Conservation (phyloP, 2,888 invertebrate species). For the Taenaris catops region DNA sequence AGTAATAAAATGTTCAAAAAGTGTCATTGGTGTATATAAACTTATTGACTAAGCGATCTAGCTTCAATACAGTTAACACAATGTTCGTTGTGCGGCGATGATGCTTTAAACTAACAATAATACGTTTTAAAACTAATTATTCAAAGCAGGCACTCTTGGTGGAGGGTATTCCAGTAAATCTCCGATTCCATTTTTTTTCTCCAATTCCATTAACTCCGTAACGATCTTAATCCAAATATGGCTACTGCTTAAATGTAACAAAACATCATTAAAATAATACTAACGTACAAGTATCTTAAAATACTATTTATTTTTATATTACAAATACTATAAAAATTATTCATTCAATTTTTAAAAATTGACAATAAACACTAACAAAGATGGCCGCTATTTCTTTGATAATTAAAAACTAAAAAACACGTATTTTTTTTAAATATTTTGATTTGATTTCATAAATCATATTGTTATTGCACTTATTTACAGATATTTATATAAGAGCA, state of each 20-base stretch:
- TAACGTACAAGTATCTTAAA: conserved; percentile 10
- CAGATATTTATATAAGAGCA: too few species aligned
- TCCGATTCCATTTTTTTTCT: conserved; percentile 12
- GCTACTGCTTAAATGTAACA: conserved; percentile 16
- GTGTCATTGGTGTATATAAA: conserved; percentile 75
- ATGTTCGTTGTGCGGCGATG: conserved; percentile 48
- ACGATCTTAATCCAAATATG: conserved; percentile 17
- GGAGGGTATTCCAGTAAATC: conserved; percentile 26
- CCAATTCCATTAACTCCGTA: conserved; percentile 5
- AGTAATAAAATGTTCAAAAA: conserved; percentile 75
- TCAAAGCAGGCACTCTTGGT: conserved; percentile 61
- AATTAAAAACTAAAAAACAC: conserved; percentile 5
- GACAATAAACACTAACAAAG: conserved; percentile 12
- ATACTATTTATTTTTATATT: conserved; percentile 4
- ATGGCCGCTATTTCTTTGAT: conserved; percentile 21
- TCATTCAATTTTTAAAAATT: conserved; percentile 1
- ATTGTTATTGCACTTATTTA: conserved; percentile 7
- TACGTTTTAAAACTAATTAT: conserved; percentile 26
- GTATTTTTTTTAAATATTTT: background rate
- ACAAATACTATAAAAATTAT: conserved; percentile 5
- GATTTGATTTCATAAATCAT: background rate
- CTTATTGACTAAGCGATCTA: conserved; percentile 57
- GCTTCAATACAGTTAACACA: conserved; percentile 49
- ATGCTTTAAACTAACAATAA: conserved; percentile 28
- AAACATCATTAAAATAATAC: conserved; percentile 21